These are phyloP conservation scores for Corvus hawaiiensis DNA, from an alignment of 2,113 vertebrate genomes.

Conservation along the genomic window DNA sequence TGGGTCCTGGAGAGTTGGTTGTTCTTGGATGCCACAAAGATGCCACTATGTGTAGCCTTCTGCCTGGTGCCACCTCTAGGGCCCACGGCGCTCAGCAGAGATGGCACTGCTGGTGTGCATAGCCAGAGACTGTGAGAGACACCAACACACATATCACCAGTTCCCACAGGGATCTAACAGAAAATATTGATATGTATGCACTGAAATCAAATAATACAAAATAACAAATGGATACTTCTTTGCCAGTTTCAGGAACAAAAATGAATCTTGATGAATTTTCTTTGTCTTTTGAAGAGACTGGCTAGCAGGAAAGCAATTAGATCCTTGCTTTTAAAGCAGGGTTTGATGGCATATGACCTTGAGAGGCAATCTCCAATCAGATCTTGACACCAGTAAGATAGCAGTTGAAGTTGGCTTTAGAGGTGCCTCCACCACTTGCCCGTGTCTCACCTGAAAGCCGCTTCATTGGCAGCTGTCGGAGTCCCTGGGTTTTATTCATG, in stretches of 20 bases:
- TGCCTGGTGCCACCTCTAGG: background rate
- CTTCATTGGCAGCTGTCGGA: conserved; percentile 77
- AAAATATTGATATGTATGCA: background rate
- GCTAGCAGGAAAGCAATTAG: background rate
- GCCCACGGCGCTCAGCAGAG: background rate
- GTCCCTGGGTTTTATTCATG: conserved; percentile 31
- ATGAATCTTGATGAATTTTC: background rate
- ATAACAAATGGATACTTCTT: background rate
- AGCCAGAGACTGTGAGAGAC: background rate
- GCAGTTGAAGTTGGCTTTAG: background rate
- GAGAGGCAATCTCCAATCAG: background rate
- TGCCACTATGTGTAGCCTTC: background rate
- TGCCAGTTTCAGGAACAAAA: background rate
- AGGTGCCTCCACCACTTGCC: background rate
- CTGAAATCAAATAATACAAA: background rate
- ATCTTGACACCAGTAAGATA: background rate
- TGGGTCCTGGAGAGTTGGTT: accelerated
- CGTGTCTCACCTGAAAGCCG: conserved; percentile 80
- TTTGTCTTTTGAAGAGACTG: background rate
- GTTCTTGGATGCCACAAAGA: background rate
- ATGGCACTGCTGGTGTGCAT: background rate
- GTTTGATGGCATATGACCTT: background rate
- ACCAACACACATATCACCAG: background rate
- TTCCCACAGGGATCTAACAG: background rate
- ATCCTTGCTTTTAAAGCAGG: background rate